These are phyloP conservation scores for Sprattus sprattus DNA, from an alignment of 2,113 vertebrate genomes.

Conservation along the genomic window DNA sequence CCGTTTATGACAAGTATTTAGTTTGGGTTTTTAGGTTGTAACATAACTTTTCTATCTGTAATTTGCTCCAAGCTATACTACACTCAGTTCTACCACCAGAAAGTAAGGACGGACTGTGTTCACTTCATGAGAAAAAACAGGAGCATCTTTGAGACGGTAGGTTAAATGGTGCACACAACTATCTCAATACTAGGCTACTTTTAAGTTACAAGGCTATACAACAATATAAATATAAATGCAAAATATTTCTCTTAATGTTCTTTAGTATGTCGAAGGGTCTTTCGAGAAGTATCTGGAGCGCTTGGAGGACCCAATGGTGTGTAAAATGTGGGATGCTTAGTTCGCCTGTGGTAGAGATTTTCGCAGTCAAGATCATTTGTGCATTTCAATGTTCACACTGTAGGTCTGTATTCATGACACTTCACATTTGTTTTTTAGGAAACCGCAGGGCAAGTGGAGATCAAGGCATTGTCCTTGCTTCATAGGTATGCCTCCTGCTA, in stretches of 20 bases:
- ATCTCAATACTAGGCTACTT: not conserved
- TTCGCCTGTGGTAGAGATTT: not conserved
- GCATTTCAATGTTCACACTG: not conserved
- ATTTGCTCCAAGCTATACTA: slow-evolving; percentile 72
- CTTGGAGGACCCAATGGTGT: slow-evolving; percentile 91
- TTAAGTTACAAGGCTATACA: not conserved
- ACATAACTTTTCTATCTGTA: slow-evolving; percentile 24
- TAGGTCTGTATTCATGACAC: slow-evolving; percentile 4
- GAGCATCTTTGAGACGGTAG: slow-evolving; percentile 84
- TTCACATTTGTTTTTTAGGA: slow-evolving; percentile 71
- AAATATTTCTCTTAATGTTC: not conserved
- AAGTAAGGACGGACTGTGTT: slow-evolving; percentile 83
- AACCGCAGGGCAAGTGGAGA: slow-evolving; percentile 92
- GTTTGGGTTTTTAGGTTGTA: not conserved
- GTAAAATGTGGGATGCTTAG: slow-evolving; percentile 7
- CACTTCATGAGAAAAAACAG: slow-evolving; percentile 83
- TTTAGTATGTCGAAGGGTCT: slow-evolving; percentile 92
- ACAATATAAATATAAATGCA: not conserved
- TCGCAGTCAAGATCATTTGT: not conserved
- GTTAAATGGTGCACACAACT: slow-evolving; percentile 48
- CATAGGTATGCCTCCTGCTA: slow-evolving; percentile 71
- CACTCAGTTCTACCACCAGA: slow-evolving; percentile 85
- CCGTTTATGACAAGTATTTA: not conserved
- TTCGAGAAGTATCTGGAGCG: slow-evolving; percentile 95
- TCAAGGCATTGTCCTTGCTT: slow-evolving; percentile 87